Base-by-base conservation (phyloP, 1,140 invertebrate species). In the Eciton burchellii region DNA sequence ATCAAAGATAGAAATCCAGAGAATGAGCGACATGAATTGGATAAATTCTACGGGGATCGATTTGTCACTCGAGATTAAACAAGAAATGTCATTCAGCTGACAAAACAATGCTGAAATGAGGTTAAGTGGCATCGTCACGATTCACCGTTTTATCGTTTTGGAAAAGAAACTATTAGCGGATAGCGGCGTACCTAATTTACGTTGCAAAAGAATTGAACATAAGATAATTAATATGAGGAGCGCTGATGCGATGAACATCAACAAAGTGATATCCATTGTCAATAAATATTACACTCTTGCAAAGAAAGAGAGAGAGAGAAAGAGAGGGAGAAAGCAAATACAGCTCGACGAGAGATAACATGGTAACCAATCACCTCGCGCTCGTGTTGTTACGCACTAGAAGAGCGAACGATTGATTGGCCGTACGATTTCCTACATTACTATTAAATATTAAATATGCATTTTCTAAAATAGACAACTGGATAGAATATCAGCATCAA, bases 201-300 rank as follows among this genome's bases (percentile, higher is more conserved):
- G 71, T 68, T 82, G 81, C 21, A 91, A 92, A 82, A 83, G 94
- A 72, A 91, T 86, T 49, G 90, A 93, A n/a, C 95, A 82, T 9
- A 91, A 90, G 21, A 95, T 66, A 65, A 95, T 91, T 26, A 95
- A 57, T 70, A 94, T 66, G 29, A 94, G 35, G 43, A 95, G 76
- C 26, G 94, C 90, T 3, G 89, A 87, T 9, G 94, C 94, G 83
- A 95, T 84, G 8, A 91, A 91, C 73, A 92, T 84, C 79, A 95
- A 92, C 59, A 95, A 49, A 57, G 93, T 91, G 56, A 95, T 84
- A 88, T 95, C 94, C 94, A 95, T 95, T 65, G n/a, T 60, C 49
- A 41, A 5, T 81, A 8, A 68, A 47, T 35, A 6, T 35, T 35
- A 35, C 35, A 35, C 35, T 35, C 35, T 35, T 35, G 35, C 35